A percentile compares a stretch with the other conserved stretches of the same genome.
These are phyloP conservation scores for Thereva nobilitata DNA, from an alignment of 2,888 invertebrate genomes.

Conservation along the genomic window DNA sequence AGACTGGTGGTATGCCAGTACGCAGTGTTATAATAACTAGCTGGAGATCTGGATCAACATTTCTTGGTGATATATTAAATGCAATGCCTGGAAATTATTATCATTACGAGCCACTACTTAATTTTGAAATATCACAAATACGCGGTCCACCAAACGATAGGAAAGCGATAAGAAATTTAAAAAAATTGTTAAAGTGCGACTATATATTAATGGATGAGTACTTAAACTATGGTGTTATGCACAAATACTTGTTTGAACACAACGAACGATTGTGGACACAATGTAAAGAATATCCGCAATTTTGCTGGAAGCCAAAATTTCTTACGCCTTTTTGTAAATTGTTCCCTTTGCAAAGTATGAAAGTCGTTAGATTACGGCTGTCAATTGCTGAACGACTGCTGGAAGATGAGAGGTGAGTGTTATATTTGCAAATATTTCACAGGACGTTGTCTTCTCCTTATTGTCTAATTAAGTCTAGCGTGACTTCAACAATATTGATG, in stretches of 20 bases:
- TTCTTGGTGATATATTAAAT: slow-evolving; percentile 82
- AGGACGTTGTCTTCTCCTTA: too few relatives aligned
- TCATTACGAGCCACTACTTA: slow-evolving; percentile 86
- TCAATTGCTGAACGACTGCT: slow-evolving; percentile 72
- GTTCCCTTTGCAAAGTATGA: slow-evolving; percentile 89
- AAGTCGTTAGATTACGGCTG: slow-evolving; percentile 78
- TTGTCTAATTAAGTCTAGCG: too few relatives aligned
- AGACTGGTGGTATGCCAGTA: slow-evolving; percentile 72
- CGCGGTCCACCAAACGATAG: slow-evolving; percentile 73
- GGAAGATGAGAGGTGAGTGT: slow-evolving; percentile 70
- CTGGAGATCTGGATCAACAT: slow-evolving; percentile 90
- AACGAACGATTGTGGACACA: slow-evolving; percentile 83
- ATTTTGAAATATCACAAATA: slow-evolving; percentile 81
- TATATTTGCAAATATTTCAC: too few relatives aligned
- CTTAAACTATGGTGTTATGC: slow-evolving; percentile 75
- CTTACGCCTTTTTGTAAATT: slow-evolving; percentile 77
- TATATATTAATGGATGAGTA: slow-evolving; percentile 75
- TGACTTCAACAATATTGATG: too few relatives aligned
- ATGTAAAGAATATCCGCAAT: slow-evolving; percentile 68
- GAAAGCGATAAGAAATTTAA: slow-evolving; percentile 69
- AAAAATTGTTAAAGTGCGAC: slow-evolving; percentile 76
- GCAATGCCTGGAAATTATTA: slow-evolving; percentile 85
- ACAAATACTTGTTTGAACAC: slow-evolving; percentile 81
- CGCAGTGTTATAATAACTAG: slow-evolving; percentile 82
- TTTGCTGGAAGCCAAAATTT: slow-evolving; percentile 74